Evolutionary conservation across 92 coral and sea anemone species (phyloP).

Genomic region (Siderastrea radians): DNA sequence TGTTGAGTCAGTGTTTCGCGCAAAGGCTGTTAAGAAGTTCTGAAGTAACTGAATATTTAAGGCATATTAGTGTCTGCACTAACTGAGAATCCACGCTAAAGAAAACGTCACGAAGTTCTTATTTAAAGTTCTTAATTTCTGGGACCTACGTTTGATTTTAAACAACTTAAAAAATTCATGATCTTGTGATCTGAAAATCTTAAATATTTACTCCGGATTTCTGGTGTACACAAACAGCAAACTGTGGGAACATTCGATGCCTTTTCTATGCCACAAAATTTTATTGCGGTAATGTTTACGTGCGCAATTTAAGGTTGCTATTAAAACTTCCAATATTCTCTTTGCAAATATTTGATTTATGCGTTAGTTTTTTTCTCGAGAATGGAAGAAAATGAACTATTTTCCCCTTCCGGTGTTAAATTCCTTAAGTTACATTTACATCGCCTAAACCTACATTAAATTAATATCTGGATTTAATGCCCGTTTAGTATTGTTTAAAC

Average conservation of each 20-base stretch:
- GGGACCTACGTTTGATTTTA: constrained; percentile 2
- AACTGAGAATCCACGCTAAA: background rate
- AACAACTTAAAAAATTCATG: constrained; percentile 32
- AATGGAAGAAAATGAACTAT: background rate
- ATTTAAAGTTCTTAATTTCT: background rate
- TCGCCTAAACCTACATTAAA: too few species aligned
- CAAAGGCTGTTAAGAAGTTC: constrained; percentile 9
- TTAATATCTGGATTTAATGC: too few species aligned
- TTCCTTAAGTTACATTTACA: background rate
- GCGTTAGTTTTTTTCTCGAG: background rate
- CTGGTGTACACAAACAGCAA: constrained; percentile 4
- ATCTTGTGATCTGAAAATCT: constrained; percentile 35
- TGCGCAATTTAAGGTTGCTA: constrained; percentile 28
- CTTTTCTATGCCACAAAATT: constrained; percentile 17
- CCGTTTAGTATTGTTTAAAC: too few species aligned
- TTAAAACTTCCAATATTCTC: background rate
- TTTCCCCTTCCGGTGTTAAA: constrained; percentile 3
- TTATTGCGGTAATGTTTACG: constrained; percentile 14
- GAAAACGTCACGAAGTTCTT: background rate
- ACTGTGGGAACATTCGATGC: constrained; percentile 16
- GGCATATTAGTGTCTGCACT: constrained; percentile 12
- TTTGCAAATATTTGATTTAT: background rate
- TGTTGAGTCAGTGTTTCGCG: constrained; percentile 16
- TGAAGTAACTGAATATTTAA: constrained; percentile 29
- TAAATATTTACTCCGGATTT: constrained; percentile 32